Percentiles rank a stretch among this genome's conserved stretches.
Conservation (phyloP, 2,113 vertebrate species). For the Oriolus oriolus region DNA sequence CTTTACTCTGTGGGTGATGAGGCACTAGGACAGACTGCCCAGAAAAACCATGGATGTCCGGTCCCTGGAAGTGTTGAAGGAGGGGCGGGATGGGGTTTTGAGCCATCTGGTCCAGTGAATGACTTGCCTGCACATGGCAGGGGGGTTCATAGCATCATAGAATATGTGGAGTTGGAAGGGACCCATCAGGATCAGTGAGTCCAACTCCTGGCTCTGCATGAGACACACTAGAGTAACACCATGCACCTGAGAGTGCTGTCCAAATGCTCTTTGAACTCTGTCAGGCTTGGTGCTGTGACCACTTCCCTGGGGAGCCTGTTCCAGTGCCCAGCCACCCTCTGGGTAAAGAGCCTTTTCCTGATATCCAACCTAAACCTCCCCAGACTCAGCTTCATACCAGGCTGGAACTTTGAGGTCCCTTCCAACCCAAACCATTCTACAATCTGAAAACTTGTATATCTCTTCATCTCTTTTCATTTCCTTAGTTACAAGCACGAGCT, state of each 20-base stretch:
- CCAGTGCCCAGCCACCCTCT: neutral
- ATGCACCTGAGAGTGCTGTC: neutral
- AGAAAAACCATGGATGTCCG: neutral
- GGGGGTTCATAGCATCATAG: neutral
- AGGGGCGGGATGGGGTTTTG: neutral
- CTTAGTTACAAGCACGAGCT: neutral
- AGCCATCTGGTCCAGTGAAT: neutral
- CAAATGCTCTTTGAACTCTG: neutral
- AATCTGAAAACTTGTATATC: neutral
- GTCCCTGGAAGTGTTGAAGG: neutral
- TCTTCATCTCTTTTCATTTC: neutral
- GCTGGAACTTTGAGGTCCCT: neutral
- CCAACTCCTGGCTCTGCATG: too few relatives aligned
- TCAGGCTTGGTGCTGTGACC: neutral
- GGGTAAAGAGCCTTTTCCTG: neutral
- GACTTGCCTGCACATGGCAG: neutral
- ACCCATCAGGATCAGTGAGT: neutral
- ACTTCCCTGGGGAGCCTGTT: neutral
- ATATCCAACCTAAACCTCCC: neutral
- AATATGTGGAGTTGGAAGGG: neutral
- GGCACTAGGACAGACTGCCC: neutral
- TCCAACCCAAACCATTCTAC: neutral
- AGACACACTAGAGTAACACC: neutral
- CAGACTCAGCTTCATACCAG: neutral
- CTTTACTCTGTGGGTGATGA: neutral